A percentile compares a stretch with the other conserved stretches of the same genome.
These are phyloP conservation scores for Ianthella basta DNA, from an alignment of 37 sponge, comb jelly and placozoan species.

Conservation along the genomic window DNA sequence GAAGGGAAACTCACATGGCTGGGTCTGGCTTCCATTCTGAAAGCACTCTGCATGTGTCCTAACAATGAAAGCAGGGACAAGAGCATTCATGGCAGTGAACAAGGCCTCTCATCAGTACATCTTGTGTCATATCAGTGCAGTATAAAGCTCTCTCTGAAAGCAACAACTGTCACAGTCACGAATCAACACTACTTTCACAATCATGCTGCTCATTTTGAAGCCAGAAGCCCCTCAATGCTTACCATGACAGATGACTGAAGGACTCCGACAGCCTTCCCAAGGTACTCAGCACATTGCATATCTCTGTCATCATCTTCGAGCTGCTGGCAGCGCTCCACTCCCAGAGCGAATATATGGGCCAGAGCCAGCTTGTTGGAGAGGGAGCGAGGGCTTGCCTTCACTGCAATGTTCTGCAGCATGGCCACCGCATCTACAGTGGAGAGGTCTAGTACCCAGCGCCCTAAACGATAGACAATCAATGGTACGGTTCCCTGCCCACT, in stretches of 20 bases:
- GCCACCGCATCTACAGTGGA: slow-evolving; percentile 30
- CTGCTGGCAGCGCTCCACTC: slow-evolving; percentile 49
- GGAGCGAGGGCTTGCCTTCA: background rate
- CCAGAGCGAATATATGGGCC: slow-evolving; percentile 59
- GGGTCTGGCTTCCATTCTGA: slow-evolving; percentile 59
- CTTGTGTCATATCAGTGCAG: too few relatives aligned
- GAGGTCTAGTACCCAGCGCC: slow-evolving; percentile 12
- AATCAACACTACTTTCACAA: too few relatives aligned
- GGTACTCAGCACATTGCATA: background rate
- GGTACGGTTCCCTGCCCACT: too few relatives aligned
- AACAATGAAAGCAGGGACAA: background rate
- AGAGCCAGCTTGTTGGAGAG: slow-evolving; percentile 58
- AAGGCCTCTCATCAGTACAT: too few relatives aligned
- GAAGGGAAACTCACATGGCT: slow-evolving; percentile 47
- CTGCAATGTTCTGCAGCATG: slow-evolving; percentile 32
- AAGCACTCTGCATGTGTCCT: slow-evolving; percentile 2
- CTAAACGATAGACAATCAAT: background rate
- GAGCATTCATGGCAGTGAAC: too few relatives aligned
- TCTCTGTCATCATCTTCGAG: slow-evolving; percentile 11
- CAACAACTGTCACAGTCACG: too few relatives aligned
- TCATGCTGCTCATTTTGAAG: too few relatives aligned
- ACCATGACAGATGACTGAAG: slow-evolving; percentile 14
- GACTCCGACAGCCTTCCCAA: background rate
- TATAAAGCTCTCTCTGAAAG: too few relatives aligned
- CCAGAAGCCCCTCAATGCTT: background rate